These are phyloP conservation scores for Capromys pilorides DNA, from an alignment of 2,797 vertebrate species.

Conservation along the genomic window DNA sequence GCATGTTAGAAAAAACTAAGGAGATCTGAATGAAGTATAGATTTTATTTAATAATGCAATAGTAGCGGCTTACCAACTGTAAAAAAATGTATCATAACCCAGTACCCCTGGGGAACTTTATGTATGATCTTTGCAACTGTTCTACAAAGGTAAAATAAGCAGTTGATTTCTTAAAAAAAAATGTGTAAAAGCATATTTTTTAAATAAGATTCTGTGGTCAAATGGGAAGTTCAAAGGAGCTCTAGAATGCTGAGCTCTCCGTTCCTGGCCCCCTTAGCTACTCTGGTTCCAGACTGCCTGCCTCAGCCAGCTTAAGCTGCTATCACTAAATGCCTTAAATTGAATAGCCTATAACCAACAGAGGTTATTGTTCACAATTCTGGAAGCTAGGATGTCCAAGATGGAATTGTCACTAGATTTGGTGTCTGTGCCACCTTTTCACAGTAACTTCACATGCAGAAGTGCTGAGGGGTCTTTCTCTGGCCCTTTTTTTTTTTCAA, in stretches of 20 bases:
- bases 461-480: background rate
- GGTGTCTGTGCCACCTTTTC: background rate
- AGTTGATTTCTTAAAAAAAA: background rate
- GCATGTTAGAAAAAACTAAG: background rate
- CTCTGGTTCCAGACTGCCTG: background rate
- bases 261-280: background rate
- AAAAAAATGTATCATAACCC: background rate
- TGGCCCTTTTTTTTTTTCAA: background rate
- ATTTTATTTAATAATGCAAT: background rate
- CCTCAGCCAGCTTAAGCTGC: too few relatives aligned
- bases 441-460: too few relatives aligned
- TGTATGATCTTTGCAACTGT: background rate
- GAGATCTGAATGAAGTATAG: background rate
- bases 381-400: background rate
- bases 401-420: background rate
- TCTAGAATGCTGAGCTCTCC: background rate
- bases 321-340: background rate
- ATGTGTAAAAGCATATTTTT: background rate
- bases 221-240: constrained; percentile 1
- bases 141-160: constrained; percentile 6
- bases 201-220: background rate
- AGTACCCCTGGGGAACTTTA: background rate
- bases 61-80: background rate
- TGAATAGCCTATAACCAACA: background rate
- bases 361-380: background rate